Evolutionary conservation across 2,888 invertebrate genomes (phyloP), one percentile per base, ranked within the genome.

Genomic region (Rhagophthalmus giganteus): DNA sequence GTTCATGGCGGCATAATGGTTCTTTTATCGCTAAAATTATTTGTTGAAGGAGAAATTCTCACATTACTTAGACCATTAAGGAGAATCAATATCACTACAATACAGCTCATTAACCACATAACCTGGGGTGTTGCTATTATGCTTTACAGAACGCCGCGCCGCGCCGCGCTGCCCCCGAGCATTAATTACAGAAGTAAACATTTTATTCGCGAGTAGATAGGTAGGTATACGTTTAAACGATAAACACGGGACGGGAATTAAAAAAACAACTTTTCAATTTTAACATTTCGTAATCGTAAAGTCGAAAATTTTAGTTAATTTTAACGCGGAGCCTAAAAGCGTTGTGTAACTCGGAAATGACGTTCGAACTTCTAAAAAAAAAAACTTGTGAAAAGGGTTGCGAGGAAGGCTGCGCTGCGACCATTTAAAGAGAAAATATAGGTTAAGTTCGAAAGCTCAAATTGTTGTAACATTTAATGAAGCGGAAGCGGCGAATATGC

Each of bases 91-190:
- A 47, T 41, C 47, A 27, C 41, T 41, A 41, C 41, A 42, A 53
- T 47, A 42, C 53, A 53, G 47, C 47, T 53, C 53, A 53, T 53
- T 53, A 53, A 53, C 41, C 41, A 24, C 45, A 39, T 13, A 34
- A 40, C 33, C 24, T 45, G 24, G 15, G 26, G 20, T 47, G 28
- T 39, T 47, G 16, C 37, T 46, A 31, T 13, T 46, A 40, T 27
- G 37, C 35, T 35, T 45, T 45, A 12, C 26, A 32, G 30, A 25
- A 24, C 31, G n/a, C n/a, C n/a, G n/a, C n/a, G n/a, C n/a, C n/a
- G n/a, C n/a, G n/a, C n/a, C n/a, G n/a, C n/a, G n/a, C 28, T 15
- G 37, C 38, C 38, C 10, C 13, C 13, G 13, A 20, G 46, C 37
- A 31, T 30, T 46, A 37, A 46, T 46, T 46, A 44, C 12, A 38